Conservation (phyloP, 2,888 invertebrate species). For the Cantharis lateralis region DNA sequence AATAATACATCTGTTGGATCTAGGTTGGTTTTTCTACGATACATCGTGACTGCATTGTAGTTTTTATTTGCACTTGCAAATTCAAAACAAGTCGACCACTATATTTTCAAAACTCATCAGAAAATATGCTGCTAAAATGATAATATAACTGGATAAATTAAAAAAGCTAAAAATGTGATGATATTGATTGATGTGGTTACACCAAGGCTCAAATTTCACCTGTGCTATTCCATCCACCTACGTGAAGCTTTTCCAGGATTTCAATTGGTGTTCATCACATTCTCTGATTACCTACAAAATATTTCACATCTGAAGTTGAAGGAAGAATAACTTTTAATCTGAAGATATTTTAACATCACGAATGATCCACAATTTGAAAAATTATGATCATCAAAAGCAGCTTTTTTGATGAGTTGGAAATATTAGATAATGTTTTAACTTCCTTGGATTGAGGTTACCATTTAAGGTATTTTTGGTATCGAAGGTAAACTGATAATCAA, state of each 20-base stretch:
- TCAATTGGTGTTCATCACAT: background rate
- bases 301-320: background rate
- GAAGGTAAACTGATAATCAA: background rate
- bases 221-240: background rate
- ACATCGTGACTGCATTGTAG: constrained; percentile 17
- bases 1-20: constrained; percentile 23
- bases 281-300: background rate
- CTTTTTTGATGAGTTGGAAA: constrained; percentile 29
- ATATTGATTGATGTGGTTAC: background rate
- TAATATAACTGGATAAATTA: background rate
- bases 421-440: constrained; percentile 1
- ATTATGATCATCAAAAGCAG: constrained; percentile 8
- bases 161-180: background rate
- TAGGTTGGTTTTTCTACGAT: constrained; percentile 36
- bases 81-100: background rate
- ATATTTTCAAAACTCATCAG: constrained; percentile 28
- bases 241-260: background rate
- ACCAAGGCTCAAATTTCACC: background rate
- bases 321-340: background rate
- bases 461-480: background rate
- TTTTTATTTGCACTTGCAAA: constrained; percentile 8
- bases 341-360: background rate
- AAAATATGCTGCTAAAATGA: constrained; percentile 29
- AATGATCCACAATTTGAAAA: background rate
- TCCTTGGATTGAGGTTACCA: background rate